Conservation (phyloP, 2,113 vertebrate species). For the Barnardius zonarius region DNA sequence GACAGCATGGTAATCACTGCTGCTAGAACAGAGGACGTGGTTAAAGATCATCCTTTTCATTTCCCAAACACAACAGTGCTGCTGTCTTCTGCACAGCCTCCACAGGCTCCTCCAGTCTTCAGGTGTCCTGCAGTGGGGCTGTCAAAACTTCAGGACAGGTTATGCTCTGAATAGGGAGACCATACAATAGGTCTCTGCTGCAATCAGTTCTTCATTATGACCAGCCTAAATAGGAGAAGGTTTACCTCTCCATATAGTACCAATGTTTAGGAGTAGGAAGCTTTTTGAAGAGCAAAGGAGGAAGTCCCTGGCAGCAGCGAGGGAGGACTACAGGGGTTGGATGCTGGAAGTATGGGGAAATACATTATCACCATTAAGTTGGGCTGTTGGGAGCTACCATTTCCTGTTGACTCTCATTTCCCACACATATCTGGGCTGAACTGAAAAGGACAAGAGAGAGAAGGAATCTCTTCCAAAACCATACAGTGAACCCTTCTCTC, state of each 20-base stretch:
- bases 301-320: neutral
- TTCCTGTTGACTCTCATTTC: neutral
- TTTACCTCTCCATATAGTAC: neutral
- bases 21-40: neutral
- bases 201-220: neutral
- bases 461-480: neutral
- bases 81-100: neutral
- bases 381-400: neutral
- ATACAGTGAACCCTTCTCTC: neutral
- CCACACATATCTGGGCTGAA: neutral
- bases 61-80: neutral
- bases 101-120: neutral
- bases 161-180: neutral
- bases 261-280: neutral
- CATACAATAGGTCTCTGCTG: neutral
- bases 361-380: rapidly evolving
- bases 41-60: neutral
- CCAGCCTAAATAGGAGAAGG: neutral
- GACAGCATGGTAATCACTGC: neutral
- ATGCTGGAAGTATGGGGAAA: neutral
- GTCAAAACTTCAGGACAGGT: neutral
- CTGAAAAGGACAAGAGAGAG: neutral
- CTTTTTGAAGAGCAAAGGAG: neutral
- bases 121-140: neutral
- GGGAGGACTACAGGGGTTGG: neutral